A percentile compares a stretch with the other conserved stretches of the same genome.
Evolutionary conservation across 2,113 vertebrate species (phyloP).

Genomic region (Equus przewalskii): DNA sequence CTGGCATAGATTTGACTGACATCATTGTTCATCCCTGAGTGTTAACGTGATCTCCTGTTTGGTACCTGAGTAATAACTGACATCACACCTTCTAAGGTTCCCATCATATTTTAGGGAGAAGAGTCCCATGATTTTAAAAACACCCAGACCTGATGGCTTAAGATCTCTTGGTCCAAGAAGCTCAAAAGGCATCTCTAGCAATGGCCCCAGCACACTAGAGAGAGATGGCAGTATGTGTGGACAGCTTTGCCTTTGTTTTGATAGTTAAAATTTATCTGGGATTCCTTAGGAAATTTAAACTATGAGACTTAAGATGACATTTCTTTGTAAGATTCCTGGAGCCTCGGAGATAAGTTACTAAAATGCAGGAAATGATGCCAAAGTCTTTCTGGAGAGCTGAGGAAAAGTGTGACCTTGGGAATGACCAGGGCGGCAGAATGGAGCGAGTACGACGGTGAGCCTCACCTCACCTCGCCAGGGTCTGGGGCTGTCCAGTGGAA

Average conservation of each 20-base stretch:
- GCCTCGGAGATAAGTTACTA: background rate
- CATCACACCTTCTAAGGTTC: background rate
- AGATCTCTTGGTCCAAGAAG: background rate
- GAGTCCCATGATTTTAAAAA: background rate
- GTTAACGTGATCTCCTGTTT: background rate
- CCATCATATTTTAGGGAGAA: background rate
- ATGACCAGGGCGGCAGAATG: background rate
- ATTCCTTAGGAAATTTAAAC: background rate
- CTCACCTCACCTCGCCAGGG: no score
- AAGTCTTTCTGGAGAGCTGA: background rate
- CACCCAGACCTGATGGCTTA: background rate
- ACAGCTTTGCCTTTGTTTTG: background rate
- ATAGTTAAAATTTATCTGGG: background rate
- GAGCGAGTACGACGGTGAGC: background rate
- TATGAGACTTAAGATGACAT: background rate
- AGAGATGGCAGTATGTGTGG: rapidly evolving
- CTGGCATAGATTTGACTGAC: no score
- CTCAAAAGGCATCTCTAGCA: background rate
- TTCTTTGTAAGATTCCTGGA: background rate
- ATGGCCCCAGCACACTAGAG: background rate
- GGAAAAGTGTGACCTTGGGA: background rate
- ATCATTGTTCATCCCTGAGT: background rate
- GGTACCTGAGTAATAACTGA: background rate
- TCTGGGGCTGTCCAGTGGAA: background rate
- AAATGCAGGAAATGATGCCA: no score